phyloP scores from a whole-genome alignment of 2,797 vertebrate genomes.

The Argya squamiceps region DNA sequence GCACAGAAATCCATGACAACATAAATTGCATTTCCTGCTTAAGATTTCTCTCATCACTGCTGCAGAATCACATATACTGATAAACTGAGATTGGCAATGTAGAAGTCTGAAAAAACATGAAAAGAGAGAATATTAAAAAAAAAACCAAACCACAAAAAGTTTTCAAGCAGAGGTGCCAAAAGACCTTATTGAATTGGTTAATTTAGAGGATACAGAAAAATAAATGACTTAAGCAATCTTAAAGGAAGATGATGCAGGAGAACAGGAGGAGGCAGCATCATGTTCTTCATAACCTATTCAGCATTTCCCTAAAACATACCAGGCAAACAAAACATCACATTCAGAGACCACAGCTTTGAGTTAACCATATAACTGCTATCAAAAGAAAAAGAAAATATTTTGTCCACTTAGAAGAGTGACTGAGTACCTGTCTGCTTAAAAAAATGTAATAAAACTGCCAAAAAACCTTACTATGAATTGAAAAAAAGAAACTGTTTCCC shows the following conservation, averaged over 20 bases:
- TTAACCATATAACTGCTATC: background rate
- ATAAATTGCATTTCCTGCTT: background rate
- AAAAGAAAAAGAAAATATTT: background rate
- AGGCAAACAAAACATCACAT: background rate
- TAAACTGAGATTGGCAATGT: background rate
- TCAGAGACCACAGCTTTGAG: background rate
- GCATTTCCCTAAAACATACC: background rate
- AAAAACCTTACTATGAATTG: background rate
- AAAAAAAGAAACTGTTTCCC: background rate
- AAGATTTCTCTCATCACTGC: background rate
- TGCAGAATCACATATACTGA: background rate
- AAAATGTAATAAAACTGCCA: background rate
- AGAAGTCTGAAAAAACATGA: background rate
- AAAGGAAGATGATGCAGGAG: background rate
- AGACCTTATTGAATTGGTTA: background rate
- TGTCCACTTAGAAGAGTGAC: background rate
- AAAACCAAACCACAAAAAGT: accelerated
- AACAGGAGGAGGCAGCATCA: background rate
- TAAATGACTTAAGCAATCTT: background rate
- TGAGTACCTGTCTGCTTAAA: background rate
- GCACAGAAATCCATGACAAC: background rate
- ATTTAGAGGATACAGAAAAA: background rate
- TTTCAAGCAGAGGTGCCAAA: background rate
- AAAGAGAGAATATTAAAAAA: background rate
- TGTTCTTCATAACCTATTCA: background rate